These are phyloP conservation scores for Caenorhabditis tropicalis DNA, from an alignment of 1,140 invertebrate genomes.

Conservation along the genomic window DNA sequence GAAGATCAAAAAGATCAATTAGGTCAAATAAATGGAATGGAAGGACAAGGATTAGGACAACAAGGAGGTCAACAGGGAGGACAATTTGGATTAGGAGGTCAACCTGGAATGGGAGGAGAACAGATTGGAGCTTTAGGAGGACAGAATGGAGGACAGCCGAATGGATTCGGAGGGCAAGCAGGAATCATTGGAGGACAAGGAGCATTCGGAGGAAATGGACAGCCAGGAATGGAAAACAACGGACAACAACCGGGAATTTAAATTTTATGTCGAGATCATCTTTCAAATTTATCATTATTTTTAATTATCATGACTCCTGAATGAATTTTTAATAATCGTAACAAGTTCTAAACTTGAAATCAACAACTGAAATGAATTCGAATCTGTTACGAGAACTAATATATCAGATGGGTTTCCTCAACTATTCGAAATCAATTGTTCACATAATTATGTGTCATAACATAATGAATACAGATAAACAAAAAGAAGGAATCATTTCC, in stretches of 20 bases:
- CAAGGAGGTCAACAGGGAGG: background rate
- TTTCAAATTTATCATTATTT: background rate
- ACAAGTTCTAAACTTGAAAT: no score
- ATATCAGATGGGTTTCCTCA: no score
- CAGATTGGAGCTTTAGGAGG: background rate
- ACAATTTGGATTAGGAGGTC: background rate
- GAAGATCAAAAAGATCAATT: background rate
- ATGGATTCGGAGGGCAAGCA: background rate
- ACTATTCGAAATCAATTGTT: no score
- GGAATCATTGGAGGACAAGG: background rate
- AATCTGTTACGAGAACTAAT: no score
- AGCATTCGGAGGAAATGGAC: background rate
- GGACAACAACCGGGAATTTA: background rate
- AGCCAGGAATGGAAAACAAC: background rate
- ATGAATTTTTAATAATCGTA: background rate
- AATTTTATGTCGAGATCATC: background rate
- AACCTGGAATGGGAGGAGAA: background rate
- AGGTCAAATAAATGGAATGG: background rate
- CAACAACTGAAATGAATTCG: no score
- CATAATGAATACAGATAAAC: no score
- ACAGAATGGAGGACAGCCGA: background rate
- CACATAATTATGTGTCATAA: no score
- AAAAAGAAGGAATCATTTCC: no score
- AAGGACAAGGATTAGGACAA: slow-evolving; percentile 20
- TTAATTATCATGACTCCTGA: background rate